Evolutionary conservation across 2,113 vertebrate genomes (phyloP), one percentile per base, ranked within the genome.

Genomic region (Nestor notabilis): DNA sequence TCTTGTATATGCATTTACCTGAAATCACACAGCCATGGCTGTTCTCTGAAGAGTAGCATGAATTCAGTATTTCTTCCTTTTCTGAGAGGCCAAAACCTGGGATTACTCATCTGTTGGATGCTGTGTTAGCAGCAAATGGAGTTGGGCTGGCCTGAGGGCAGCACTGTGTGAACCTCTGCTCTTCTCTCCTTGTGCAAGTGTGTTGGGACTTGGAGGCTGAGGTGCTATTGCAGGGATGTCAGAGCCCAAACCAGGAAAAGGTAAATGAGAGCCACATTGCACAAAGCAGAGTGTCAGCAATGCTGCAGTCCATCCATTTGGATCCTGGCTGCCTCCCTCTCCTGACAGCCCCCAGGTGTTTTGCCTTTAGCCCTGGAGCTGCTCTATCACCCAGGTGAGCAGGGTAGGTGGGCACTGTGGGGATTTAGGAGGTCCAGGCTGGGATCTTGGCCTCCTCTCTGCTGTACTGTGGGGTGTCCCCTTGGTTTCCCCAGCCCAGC

Each of bases 261-360:
- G 8, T 2, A 8, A 19, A 46, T 35, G 9, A n/a, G n/a, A n/a
- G n/a, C n/a, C n/a, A n/a, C n/a, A 2, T 4, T 47, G 46, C 56
- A 43, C 28, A 39, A 29, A 63, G 11, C 50, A 21, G 43, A 46
- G 35, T 28, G 80, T 39, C 31, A 28, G 23, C 25, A 35, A 4
- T 5, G 27, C 53, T 53, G 76, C 20, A 14, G 2, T 7, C 21
- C 7, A 1, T 20, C 13, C 3, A 1, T 31, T 25, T n/a, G 24
- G 31, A 7, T 14, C 13, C 56, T 61, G 79, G 33, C 3, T n/a
- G 24, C 58, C 68, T 2, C 64, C 33, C 47, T 55, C 25, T 56
- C 19, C 37, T 31, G 20, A 28, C 19, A 58, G 28, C 50, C 19
- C 17, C 18, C 5, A 5, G 11, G 17, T 13, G 43, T n/a, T 77